Evolutionary conservation across 1,140 invertebrate species (phyloP).

Genomic region (Hermetia illucens): DNA sequence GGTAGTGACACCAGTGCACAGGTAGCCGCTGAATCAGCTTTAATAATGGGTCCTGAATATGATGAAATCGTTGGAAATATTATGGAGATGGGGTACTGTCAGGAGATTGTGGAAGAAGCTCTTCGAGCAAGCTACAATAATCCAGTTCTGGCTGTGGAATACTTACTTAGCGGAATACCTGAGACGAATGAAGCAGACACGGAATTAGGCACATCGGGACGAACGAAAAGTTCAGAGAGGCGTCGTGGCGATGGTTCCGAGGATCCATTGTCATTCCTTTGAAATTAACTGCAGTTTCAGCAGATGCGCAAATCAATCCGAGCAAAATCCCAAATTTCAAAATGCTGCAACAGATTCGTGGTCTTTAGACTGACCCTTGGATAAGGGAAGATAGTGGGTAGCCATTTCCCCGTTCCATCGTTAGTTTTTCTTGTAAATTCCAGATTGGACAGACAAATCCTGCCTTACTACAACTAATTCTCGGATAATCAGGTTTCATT

Average conservation of each 20-base stretch:
- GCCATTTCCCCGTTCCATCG: too few species aligned
- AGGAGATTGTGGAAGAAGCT: constrained; percentile 66
- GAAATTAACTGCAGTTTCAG: constrained; percentile 90
- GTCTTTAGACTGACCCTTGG: too few species aligned
- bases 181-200: constrained; percentile 28
- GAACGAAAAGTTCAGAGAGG: too few species aligned
- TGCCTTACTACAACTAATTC: constrained; percentile 79
- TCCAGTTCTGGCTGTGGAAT: constrained; percentile 96
- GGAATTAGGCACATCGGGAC: constrained; percentile 2
- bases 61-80: constrained; percentile 86
- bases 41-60: constrained; percentile 74
- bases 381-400: too few species aligned
- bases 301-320: constrained; percentile 88
- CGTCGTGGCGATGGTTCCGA: too few species aligned
- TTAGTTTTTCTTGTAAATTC: constrained; percentile 1
- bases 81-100: constrained; percentile 91
- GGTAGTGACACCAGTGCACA: constrained; percentile 12
- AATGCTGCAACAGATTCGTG: constrained; percentile 92
- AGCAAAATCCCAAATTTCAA: constrained; percentile 85
- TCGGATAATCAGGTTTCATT: constrained; percentile 90
- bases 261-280: constrained; percentile 79
- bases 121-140: constrained; percentile 96
- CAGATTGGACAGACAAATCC: constrained; percentile 84
- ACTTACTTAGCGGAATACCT: constrained; percentile 82
- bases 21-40: constrained; percentile 18